These are phyloP conservation scores for Siniperca knerii DNA, from an alignment of 2,113 vertebrate species.

Conservation along the genomic window DNA sequence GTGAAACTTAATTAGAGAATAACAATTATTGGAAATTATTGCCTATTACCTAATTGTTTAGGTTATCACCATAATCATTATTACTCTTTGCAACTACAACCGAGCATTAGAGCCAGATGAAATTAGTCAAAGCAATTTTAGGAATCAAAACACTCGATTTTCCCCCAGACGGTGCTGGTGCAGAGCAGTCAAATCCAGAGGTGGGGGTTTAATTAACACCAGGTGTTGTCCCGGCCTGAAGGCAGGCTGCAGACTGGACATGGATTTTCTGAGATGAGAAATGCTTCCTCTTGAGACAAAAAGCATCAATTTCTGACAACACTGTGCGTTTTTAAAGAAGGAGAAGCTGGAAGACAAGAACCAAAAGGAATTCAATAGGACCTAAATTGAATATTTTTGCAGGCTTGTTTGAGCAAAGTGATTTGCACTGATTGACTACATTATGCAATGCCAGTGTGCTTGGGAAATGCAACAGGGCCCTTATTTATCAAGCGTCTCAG, in stretches of 20 bases:
- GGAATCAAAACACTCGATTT: slow-evolving; percentile 46
- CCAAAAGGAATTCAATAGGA: not conserved
- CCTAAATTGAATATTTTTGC: slow-evolving; percentile 15
- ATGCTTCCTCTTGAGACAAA: slow-evolving; percentile 22
- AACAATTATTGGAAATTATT: slow-evolving; percentile 81
- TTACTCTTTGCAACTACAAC: slow-evolving; percentile 59
- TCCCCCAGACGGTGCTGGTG: not conserved
- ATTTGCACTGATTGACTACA: slow-evolving; percentile 42
- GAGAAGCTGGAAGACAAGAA: not conserved
- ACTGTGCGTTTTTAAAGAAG: not conserved
- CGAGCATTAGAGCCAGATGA: slow-evolving; percentile 34
- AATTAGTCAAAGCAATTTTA: slow-evolving; percentile 61
- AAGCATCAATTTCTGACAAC: slow-evolving; percentile 23
- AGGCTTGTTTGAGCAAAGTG: slow-evolving; percentile 35
- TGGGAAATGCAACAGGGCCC: slow-evolving; percentile 14
- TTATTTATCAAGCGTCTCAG: slow-evolving; percentile 15
- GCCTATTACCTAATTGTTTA: slow-evolving; percentile 78
- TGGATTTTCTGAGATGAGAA: slow-evolving; percentile 31
- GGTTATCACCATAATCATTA: slow-evolving; percentile 72
- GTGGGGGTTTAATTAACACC: slow-evolving; percentile 69
- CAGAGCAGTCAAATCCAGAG: slow-evolving; percentile 30
- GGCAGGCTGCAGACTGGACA: slow-evolving; percentile 30
- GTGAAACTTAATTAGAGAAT: slow-evolving; percentile 80
- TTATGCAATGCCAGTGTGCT: slow-evolving; percentile 17
- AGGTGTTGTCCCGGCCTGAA: slow-evolving; percentile 40